phyloP scores from a whole-genome alignment of 2,888 invertebrate genomes.

The Drosophila maculinotata region DNA sequence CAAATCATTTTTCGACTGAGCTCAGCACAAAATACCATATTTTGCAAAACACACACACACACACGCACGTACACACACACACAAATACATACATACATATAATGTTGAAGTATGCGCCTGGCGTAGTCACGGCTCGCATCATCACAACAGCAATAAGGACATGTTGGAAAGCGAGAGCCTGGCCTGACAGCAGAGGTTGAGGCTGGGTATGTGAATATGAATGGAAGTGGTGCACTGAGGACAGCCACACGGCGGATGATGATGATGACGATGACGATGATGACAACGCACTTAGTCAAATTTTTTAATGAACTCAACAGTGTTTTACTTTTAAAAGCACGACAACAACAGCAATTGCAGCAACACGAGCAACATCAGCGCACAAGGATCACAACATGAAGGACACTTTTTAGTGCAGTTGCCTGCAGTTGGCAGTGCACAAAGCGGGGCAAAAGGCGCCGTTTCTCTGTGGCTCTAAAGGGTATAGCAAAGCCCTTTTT shows the following conservation, averaged over 20 bases:
- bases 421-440: slow-evolving; percentile 40
- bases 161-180: slow-evolving; percentile 4
- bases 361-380: slow-evolving; percentile 14
- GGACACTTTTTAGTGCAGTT: slow-evolving; percentile 58
- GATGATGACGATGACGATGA: slow-evolving; percentile 44
- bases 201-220: slow-evolving; percentile 2
- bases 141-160: slow-evolving; percentile 35
- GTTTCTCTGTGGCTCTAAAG: slow-evolving; percentile 19
- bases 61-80: slow-evolving; percentile 6
- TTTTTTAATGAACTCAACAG: slow-evolving; percentile 76
- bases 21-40: slow-evolving; percentile 47
- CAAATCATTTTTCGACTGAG: slow-evolving; percentile 32
- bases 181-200: slow-evolving; percentile 4
- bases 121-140: slow-evolving; percentile 34
- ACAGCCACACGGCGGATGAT: slow-evolving; percentile 19
- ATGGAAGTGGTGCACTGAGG: background rate
- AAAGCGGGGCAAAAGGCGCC: slow-evolving; percentile 8
- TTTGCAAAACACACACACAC: slow-evolving; percentile 40
- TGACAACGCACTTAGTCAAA: slow-evolving; percentile 76
- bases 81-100: slow-evolving; percentile 8
- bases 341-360: slow-evolving; percentile 13
- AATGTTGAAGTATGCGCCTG: slow-evolving; percentile 50
- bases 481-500: background rate
- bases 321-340: slow-evolving; percentile 67
- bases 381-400: slow-evolving; percentile 37